Conservation (phyloP, 2,888 invertebrate species). For the Chymomyza caudatula region DNA sequence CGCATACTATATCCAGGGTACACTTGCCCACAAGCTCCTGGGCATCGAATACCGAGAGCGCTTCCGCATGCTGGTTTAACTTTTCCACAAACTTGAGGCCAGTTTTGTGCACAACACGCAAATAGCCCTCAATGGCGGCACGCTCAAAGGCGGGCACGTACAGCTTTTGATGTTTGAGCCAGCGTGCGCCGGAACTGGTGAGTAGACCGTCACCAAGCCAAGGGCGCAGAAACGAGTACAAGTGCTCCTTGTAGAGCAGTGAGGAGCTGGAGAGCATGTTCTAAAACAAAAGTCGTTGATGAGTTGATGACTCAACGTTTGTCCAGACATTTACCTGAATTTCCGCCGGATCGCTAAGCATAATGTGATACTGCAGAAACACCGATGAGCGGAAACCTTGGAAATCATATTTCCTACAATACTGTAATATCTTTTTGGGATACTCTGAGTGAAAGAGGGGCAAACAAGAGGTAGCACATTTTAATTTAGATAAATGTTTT, state of each 20-base stretch:
- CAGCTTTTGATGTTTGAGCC: conserved; percentile 79
- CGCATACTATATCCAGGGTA: conserved; percentile 78
- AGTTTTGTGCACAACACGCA: conserved; percentile 78
- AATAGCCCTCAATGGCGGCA: conserved; percentile 64
- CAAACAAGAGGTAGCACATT: neutral
- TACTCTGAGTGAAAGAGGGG: conserved; percentile 50
- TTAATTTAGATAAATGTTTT: neutral
- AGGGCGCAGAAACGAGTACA: conserved; percentile 76
- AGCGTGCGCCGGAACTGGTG: conserved; percentile 77
- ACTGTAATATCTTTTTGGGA: conserved; percentile 69
- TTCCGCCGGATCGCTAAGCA: conserved; percentile 72
- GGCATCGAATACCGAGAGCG: conserved; percentile 76
- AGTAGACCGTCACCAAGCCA: conserved; percentile 79
- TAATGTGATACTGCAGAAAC: conserved; percentile 65
- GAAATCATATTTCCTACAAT: conserved; percentile 71
- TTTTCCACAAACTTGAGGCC: conserved; percentile 78
- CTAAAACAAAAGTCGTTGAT: conserved; percentile 35
- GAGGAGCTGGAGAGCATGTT: conserved; percentile 75
- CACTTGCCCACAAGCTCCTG: conserved; percentile 79
- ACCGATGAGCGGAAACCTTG: conserved; percentile 63
- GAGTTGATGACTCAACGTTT: neutral
- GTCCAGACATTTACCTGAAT: conserved; percentile 60
- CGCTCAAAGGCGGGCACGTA: conserved; percentile 79
- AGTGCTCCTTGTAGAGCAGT: conserved; percentile 78
- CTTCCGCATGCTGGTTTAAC: conserved; percentile 39